Evolutionary conservation across 2,797 vertebrate species (phyloP).

Genomic region (Notamacropus eugenii): DNA sequence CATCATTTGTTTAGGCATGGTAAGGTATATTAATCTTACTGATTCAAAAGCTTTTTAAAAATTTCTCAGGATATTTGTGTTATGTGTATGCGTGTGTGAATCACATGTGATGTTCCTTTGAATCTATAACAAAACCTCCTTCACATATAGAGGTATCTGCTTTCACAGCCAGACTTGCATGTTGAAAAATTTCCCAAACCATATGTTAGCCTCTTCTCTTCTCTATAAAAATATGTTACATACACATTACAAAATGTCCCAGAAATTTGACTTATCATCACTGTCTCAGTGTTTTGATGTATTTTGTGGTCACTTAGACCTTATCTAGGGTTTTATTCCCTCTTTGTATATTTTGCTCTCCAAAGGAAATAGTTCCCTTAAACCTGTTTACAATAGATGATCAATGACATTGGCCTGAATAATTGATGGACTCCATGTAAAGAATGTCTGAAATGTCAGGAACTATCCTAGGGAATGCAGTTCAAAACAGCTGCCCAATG

Average conservation of each 20-base stretch:
- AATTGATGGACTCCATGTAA: background rate
- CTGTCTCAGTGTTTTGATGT: conserved; percentile 31
- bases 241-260: background rate
- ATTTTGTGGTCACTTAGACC: conserved; percentile 10
- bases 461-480: conserved; percentile 27
- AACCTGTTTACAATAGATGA: conserved; percentile 32
- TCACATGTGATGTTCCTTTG: background rate
- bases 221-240: conserved; percentile 1
- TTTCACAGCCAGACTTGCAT: conserved; percentile 19
- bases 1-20: background rate
- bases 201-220: background rate
- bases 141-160: background rate
- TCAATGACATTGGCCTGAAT: conserved; percentile 24
- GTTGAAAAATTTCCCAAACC: background rate
- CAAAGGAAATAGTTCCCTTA: conserved; percentile 18
- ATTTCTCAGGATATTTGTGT: background rate
- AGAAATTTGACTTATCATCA: background rate
- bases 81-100: background rate
- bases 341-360: conserved; percentile 21
- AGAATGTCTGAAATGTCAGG: conserved; percentile 49
- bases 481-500: conserved; percentile 31
- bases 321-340: background rate
- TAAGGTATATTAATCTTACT: background rate
- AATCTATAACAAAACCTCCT: conserved; percentile 4
- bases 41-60: background rate